Evolutionary conservation across 2,113 vertebrate genomes (phyloP), one percentile per base, ranked within the genome.

Genomic region (Apeltes quadracus): DNA sequence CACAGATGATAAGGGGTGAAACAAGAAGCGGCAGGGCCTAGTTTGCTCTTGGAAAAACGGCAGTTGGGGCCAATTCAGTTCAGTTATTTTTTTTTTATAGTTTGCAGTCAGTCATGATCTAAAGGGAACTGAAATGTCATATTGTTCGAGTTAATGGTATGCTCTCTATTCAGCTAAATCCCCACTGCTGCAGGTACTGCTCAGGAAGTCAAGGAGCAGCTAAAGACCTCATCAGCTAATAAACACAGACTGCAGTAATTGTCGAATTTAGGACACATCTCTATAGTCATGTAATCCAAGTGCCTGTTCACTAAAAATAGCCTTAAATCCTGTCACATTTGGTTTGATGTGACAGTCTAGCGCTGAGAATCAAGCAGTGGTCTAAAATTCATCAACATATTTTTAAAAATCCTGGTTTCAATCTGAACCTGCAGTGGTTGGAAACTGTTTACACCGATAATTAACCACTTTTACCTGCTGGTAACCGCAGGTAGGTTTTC

Each of bases 251-350:
- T 80, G 66, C 56, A 63, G 73, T 78, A 82, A 87, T 78, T 90
- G 70, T 82, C 80, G 78, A 84, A 90, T 85, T 85, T 74, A 76
- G 84, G 8, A 78, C 84, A 82, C 69, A 43, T 71, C 73, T 78
- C 78, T 66, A 78, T 54, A 78, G 44, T 38, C 59, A 44, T 82
- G 43, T 76, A 88, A 87, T 85, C 80, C 64, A 76, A 76, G 55
- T 67, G 69, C 65, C 71, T 81, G 62, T 76, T 79, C 38, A 74
- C 57, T 84, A 85, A 82, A 90, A 84, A 90, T 86, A 86, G 51
- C 58, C 55, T 27, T 46, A 76, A 85, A 89, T 87, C 77, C 82
- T 74, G 54, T 83, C 68, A 78, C 73, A 67, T 80, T 71, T 74
- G 38, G 34, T 84, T 86, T 84, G 61, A 79, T 72, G 55, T 67